Evolutionary conservation across 2,888 invertebrate species (phyloP).

Genomic region (Diarsia brunnea): DNA sequence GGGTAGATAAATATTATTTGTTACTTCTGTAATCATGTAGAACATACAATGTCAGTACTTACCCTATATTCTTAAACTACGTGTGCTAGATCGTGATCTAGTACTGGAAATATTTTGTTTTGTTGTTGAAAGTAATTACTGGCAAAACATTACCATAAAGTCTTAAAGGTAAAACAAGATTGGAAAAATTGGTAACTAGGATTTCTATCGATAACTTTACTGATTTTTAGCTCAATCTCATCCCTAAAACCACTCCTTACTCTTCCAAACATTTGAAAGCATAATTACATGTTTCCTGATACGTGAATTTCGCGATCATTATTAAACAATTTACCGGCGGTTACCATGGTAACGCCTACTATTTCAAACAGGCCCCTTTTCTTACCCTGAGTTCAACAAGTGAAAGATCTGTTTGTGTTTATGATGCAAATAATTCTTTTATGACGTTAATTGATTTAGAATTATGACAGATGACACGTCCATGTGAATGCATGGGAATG

Average conservation of each 20-base stretch:
- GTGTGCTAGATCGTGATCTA: neutral
- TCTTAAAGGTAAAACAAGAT: too few species aligned
- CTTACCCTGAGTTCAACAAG: constrained; percentile 47
- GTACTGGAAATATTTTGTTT: too few species aligned
- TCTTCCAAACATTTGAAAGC: constrained; percentile 76
- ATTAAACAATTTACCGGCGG: constrained; percentile 85
- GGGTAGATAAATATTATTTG: constrained; percentile 25
- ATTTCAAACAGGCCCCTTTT: constrained; percentile 48
- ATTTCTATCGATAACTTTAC: constrained; percentile 40
- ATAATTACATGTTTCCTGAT: constrained; percentile 87
- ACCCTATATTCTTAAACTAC: neutral
- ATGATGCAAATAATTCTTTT: constrained; percentile 63
- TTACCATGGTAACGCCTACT: constrained; percentile 85
- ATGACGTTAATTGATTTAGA: constrained; percentile 66
- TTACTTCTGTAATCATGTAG: neutral
- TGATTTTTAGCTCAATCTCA: neutral
- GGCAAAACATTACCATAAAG: neutral
- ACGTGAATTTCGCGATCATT: constrained; percentile 85
- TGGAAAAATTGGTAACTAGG: too few species aligned
- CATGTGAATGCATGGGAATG: constrained; percentile 46
- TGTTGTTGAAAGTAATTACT: neutral
- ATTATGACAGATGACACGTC: constrained; percentile 65
- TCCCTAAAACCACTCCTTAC: constrained; percentile 46
- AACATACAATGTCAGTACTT: neutral
- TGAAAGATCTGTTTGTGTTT: constrained; percentile 62